Evolutionary conservation across 2,888 invertebrate genomes (phyloP), one percentile per base, ranked within the genome.

Genomic region (Latrodectus elegans): DNA sequence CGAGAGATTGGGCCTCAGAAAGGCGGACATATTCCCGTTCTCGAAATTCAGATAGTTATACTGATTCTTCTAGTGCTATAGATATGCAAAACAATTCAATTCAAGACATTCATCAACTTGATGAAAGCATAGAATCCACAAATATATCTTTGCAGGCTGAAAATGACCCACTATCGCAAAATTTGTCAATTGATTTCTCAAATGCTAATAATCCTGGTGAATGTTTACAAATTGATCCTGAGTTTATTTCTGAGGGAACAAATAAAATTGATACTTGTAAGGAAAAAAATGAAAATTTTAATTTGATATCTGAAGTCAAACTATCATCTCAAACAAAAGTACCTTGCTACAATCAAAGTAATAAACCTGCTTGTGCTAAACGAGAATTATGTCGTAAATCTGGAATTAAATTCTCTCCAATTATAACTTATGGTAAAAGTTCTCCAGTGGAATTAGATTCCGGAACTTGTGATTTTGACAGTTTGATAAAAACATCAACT

Each of bases 1-100:
- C 79, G 2, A 53, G 88, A 26, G 88, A 88, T 72, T 88, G 84
- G 79, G 71, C 79, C 0, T 84, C 88, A n/a, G 76, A 75, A 12
- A 17, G 88, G 52, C 75, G 22, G 26, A 88, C 84, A 10, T 88
- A 88, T 67, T 84, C 88, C 8, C 70, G 79, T 8, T 64, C 82
- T 55, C 76, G 77, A 49, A 68, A n/a, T 52, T 79, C 70, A 14
- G 72, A 78, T n/a, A 70, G 14, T n/a, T 75, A 72, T n/a, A 14
- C 55, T 12, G 78, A 84, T 53, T 67, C 52, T 51, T 75, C 85
- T 22, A 14, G 60, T 52, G 3, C n/a, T 17, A 3, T 51, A 52
- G 53, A 22, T 53, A 2, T 71, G 22, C 64, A 67, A 52, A 76
- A 75, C 52, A 76, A 76, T 55, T n/a, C 51, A 10, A 68, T 70